Evolutionary conservation across 2,888 invertebrate species (phyloP).

Genomic region (Megamerina dolium): DNA sequence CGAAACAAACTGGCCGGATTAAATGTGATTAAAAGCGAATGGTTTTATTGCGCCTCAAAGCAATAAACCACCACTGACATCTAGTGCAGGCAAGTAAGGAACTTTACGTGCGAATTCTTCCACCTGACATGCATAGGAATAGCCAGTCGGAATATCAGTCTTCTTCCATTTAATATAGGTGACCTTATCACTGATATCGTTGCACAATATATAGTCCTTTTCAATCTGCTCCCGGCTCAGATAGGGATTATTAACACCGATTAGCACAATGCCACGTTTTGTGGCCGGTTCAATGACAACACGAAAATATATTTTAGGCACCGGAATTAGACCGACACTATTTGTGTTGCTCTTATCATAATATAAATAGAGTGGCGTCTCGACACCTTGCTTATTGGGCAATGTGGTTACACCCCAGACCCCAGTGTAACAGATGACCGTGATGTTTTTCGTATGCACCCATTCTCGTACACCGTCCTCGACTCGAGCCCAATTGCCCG

Average conservation of each 20-base stretch:
- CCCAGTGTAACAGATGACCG: constrained; percentile 55
- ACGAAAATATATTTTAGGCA: constrained; percentile 57
- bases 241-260: constrained; percentile 51
- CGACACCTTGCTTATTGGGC: constrained; percentile 47
- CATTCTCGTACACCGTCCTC: constrained; percentile 50
- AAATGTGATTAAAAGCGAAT: too few species aligned
- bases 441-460: constrained; percentile 40
- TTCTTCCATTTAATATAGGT: constrained; percentile 40
- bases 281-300: constrained; percentile 51
- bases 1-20: too few species aligned
- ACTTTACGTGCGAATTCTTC: constrained; percentile 34
- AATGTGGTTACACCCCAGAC: constrained; percentile 54
- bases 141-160: constrained; percentile 35
- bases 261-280: constrained; percentile 52
- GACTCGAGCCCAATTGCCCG: constrained; percentile 55
- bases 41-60: too few species aligned
- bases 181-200: constrained; percentile 36
- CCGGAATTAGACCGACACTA: constrained; percentile 48
- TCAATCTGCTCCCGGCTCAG: constrained; percentile 35
- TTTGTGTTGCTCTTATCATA: constrained; percentile 35
- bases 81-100: constrained; percentile 32
- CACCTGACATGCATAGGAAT: constrained; percentile 42
- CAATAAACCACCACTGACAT: constrained; percentile 34
- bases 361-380: constrained; percentile 44
- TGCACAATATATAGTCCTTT: constrained; percentile 37